Percentiles rank a stretch among this genome's conserved stretches.
Evolutionary conservation across 2,888 invertebrate species (phyloP).

Genomic region (Odontocerum albicorne): DNA sequence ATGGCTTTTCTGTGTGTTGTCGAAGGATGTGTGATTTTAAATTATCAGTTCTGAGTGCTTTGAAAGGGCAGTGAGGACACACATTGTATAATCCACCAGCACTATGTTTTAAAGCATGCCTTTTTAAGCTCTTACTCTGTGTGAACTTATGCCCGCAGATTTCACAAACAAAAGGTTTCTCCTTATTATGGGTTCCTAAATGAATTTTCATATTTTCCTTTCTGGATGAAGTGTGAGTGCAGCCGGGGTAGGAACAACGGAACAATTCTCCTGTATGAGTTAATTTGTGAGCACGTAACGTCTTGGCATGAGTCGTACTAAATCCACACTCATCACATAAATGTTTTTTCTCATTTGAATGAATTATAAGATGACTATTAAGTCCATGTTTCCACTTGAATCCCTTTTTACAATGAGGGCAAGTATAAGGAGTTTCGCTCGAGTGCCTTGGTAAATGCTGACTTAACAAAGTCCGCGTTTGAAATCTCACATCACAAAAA

Average conservation of each 20-base stretch:
- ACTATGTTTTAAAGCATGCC: slow-evolving; percentile 36
- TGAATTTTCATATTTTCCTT: slow-evolving; percentile 58
- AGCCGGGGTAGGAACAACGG: slow-evolving; percentile 51
- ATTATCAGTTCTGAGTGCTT: slow-evolving; percentile 54
- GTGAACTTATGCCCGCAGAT: slow-evolving; percentile 60
- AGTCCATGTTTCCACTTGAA: slow-evolving; percentile 63
- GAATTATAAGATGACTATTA: slow-evolving; percentile 54
- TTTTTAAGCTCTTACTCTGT: slow-evolving; percentile 54
- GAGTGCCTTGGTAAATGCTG: slow-evolving; percentile 59
- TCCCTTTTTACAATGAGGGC: slow-evolving; percentile 52
- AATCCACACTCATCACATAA: slow-evolving; percentile 61
- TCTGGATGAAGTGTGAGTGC: slow-evolving; percentile 51
- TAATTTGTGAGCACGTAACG: slow-evolving; percentile 55
- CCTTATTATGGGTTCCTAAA: slow-evolving; percentile 56
- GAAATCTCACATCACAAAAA: slow-evolving; percentile 53
- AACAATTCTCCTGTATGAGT: slow-evolving; percentile 55
- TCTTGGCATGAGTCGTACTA: slow-evolving; percentile 57
- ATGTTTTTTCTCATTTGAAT: slow-evolving; percentile 55
- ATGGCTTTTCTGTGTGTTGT: slow-evolving; percentile 40
- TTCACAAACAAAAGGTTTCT: slow-evolving; percentile 59
- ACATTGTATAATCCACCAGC: slow-evolving; percentile 42
- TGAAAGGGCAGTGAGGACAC: slow-evolving; percentile 53
- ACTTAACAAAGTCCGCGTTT: slow-evolving; percentile 50
- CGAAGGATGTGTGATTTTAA: slow-evolving; percentile 53
- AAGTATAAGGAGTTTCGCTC: slow-evolving; percentile 54